A percentile compares a stretch with the other conserved stretches of the same genome.
These are phyloP conservation scores for Schizaphis graminum DNA, from an alignment of 2,888 invertebrate genomes.

Conservation along the genomic window DNA sequence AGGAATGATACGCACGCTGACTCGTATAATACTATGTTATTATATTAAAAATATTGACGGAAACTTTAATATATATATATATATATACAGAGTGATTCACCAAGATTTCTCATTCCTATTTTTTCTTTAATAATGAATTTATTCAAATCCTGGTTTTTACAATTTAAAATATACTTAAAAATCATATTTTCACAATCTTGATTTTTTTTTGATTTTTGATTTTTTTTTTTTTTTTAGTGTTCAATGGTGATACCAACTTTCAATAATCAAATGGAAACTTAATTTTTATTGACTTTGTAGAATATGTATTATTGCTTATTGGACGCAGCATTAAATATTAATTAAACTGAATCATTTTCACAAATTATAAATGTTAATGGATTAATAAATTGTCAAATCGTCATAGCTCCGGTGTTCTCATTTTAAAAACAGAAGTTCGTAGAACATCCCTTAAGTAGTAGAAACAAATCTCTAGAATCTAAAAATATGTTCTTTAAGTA, in stretches of 20 bases:
- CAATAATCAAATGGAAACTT: too few relatives aligned
- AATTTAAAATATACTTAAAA: not conserved
- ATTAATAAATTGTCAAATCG: not conserved
- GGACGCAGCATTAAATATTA: too few relatives aligned
- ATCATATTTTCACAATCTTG: not conserved
- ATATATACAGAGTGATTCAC: not conserved
- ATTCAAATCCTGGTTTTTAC: not conserved
- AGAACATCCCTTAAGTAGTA: not conserved
- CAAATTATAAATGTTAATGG: not conserved
- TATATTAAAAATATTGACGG: not conserved
- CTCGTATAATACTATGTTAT: not conserved
- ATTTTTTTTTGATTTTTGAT: not conserved
- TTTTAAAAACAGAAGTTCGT: not conserved
- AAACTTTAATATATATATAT: not conserved
- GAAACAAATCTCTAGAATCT: not conserved
- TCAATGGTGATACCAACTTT: not conserved
- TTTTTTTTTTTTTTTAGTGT: not conserved
- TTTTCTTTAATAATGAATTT: not conserved
- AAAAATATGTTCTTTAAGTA: not conserved
- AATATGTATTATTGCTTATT: too few relatives aligned
- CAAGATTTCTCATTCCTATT: not conserved
- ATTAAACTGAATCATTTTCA: not conserved
- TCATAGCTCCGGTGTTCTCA: too few relatives aligned
- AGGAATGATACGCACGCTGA: not conserved
- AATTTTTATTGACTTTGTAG: not conserved